phyloP scores from a whole-genome alignment of 2,113 vertebrate species.

The Ammodytes dubius region DNA sequence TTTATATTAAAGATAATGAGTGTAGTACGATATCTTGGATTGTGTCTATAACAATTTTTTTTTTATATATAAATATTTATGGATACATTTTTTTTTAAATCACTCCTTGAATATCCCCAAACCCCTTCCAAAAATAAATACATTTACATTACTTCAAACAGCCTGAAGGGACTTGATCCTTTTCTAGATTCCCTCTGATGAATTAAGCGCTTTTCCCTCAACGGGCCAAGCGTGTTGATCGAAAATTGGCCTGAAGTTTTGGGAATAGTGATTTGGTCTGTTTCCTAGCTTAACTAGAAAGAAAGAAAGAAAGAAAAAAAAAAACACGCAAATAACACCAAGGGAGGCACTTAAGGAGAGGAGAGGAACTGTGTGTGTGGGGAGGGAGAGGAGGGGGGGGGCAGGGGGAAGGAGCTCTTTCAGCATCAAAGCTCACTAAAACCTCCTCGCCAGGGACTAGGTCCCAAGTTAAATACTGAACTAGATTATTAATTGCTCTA shows the following conservation, averaged over 20 bases:
- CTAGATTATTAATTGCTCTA: constrained; percentile 85
- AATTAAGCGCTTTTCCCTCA: constrained; percentile 77
- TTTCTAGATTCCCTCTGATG: constrained; percentile 67
- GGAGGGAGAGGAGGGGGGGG: constrained; percentile 1
- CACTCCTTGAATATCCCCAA: constrained; percentile 1
- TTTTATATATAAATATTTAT: neutral
- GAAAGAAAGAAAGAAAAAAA: too few species aligned
- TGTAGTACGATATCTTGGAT: neutral
- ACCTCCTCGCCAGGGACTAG: constrained; percentile 75
- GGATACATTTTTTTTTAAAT: neutral
- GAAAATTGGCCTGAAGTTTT: constrained; percentile 81
- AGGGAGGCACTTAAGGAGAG: constrained; percentile 80
- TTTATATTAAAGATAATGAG: neutral
- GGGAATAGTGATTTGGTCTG: constrained; percentile 83
- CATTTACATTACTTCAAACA: constrained; percentile 75
- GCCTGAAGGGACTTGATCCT: constrained; percentile 68
- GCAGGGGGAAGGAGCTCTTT: constrained; percentile 57
- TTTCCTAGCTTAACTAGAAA: constrained; percentile 80
- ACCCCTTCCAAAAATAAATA: constrained; percentile 67
- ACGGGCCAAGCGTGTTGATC: constrained; percentile 58
- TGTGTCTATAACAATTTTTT: neutral
- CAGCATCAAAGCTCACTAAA: constrained; percentile 85
- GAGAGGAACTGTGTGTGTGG: constrained; percentile 40
- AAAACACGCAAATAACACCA: constrained; percentile 83
- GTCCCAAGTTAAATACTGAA: constrained; percentile 85